Evolutionary conservation across 2,113 vertebrate genomes (phyloP), one percentile per base, ranked within the genome.

Genomic region (Larimichthys crocea): DNA sequence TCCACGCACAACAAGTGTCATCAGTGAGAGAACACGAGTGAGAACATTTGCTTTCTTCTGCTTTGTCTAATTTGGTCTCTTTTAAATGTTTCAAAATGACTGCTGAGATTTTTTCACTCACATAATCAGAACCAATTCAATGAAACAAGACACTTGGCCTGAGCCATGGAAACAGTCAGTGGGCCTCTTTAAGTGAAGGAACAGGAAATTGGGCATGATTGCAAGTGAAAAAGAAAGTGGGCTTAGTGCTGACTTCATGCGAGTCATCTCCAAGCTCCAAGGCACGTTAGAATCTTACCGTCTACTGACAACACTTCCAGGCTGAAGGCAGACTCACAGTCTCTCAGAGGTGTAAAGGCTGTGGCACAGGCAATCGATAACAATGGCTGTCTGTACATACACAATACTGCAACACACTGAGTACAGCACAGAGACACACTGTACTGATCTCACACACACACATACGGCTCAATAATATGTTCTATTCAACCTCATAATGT

Each of bases 321-420:
- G 35, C 35, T 35, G 35, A 35, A 40, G 7, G 35, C 35, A 31
- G 31, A 31, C 31, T 31, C n/a, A 78, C 16, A 52, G 26, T 24
- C 70, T 22, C 11, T 10, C 15, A 35, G 49, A 71, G 35, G 60
- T 56, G 24, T 31, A 22, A 24, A 24, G 52, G 19, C 16, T 53
- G 50, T 56, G 50, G 52, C 68, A 71, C 52, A 71, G 52, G 14
- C 20, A 17, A n/a, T 35, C 19, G 35, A 68, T 31, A n/a, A 52
- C 35, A 68, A 68, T 68, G 19, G 29, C 49, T 31, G 49, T n/a
- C 11, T 49, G 26, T 19, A 29, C 3, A 68, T 16, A 52, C 10
- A 66, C 24, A 66, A 50, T 46, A 53, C 26, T 53, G 31, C 48
- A 22, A 74, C 35, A 48, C 14, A 29, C 62, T 20, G 19, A 53